Percentiles rank a stretch among this genome's conserved stretches.
phyloP scores from a whole-genome alignment of 64 coral and sea anemone species.

The Porites lutea region DNA sequence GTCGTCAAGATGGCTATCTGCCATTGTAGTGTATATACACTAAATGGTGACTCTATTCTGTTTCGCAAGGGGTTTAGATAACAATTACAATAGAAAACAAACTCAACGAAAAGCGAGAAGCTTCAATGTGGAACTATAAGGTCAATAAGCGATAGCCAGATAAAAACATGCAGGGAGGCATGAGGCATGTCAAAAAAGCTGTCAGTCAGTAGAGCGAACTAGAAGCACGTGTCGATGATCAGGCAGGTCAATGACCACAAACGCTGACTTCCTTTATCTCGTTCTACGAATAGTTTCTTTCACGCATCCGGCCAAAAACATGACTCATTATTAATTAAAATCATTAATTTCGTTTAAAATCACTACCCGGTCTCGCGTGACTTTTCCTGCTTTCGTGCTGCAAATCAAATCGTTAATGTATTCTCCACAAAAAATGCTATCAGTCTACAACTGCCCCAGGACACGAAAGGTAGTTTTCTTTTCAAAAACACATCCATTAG shows the following conservation, averaged over 20 bases:
- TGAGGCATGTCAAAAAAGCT: not conserved
- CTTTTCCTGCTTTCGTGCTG: constrained; percentile 52
- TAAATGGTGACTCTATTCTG: not conserved
- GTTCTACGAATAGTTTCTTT: not conserved
- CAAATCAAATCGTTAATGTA: constrained; percentile 60
- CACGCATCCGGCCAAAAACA: constrained; percentile 4
- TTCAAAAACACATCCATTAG: constrained; percentile 83
- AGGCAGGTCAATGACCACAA: constrained; percentile 42
- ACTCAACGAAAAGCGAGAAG: not conserved
- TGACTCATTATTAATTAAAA: constrained; percentile 7
- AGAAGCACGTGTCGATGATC: constrained; percentile 30
- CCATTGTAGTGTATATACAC: not conserved
- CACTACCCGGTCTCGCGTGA: constrained; percentile 30
- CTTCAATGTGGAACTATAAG: not conserved
- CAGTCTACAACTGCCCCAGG: constrained; percentile 45
- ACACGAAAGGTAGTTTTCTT: constrained; percentile 73
- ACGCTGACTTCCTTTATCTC: constrained; percentile 17
- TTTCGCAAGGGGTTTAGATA: constrained; percentile 6
- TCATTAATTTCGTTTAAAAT: constrained; percentile 9
- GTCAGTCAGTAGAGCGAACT: not conserved
- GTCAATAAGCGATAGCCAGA: not conserved
- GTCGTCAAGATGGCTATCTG: constrained; percentile 58
- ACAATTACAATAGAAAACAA: not conserved
- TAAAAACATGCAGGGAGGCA: not conserved
- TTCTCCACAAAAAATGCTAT: constrained; percentile 48